Base-by-base conservation (phyloP, 2,888 invertebrate species). In the Molorchus minor region DNA sequence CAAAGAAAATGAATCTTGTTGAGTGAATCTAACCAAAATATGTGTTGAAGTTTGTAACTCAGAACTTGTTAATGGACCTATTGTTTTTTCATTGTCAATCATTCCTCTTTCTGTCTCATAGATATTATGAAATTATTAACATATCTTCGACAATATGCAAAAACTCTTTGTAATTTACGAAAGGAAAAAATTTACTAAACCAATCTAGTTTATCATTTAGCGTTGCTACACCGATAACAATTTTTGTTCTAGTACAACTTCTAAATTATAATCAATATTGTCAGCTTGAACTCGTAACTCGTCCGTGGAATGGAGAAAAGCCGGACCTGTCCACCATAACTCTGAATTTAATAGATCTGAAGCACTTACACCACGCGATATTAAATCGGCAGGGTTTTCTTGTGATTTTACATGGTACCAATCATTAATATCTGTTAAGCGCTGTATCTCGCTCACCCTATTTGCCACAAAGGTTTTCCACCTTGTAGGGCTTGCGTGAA, bases 401-500 rank as follows among this genome's bases (percentile, higher is more conserved):
- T 3, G 5, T 7, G 38, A 15, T 15, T 38, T 38, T 16, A 38
- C 16, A 38, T 38, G 16, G 13, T 13, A 8, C 38, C 38, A 8
- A 8, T 38, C 38, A 12, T 3, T 38, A 4, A 2, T 16, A 10
- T 38, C 16, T 12, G 38, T 38, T 3, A 38, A 8, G 13, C 3
- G 3, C 10, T 38, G 38, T 5, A 38, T 38, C 16, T 38, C 38
- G 7, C 15, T 8, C 2, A 38, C 36, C 8, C 53, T n/a, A 33
- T 58, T 43, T 3, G 54, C 58, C 13, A 59, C 56, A 17, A 29
- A 59, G 7, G 13, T 30, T 16, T 59, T 36, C 35, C 33, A 59
- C 8, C 2, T 36, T 12, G 21, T 40, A 7, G 49, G 30, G 10
- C 10, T 17, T 3, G 12, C 10, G 19, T 33, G 21, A 16, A 59